These are phyloP conservation scores for Garra rufa DNA, from an alignment of 2,113 vertebrate genomes.

Conservation along the genomic window DNA sequence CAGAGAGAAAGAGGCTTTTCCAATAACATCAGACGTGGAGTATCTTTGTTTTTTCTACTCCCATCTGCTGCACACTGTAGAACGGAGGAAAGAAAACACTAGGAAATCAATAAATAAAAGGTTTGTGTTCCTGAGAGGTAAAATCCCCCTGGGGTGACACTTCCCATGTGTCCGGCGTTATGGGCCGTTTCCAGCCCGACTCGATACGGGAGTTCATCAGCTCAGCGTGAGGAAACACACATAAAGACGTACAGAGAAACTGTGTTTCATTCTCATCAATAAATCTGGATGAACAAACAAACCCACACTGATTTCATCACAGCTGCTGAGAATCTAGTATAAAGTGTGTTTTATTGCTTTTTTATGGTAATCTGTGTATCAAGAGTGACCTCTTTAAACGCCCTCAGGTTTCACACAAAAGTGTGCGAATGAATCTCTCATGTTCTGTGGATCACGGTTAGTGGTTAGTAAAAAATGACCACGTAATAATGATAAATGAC, in stretches of 20 bases:
- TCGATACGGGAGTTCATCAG: constrained; percentile 49
- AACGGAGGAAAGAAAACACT: constrained; percentile 28
- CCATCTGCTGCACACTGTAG: neutral
- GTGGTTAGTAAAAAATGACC: neutral
- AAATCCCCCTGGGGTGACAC: neutral
- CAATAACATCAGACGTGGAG: neutral
- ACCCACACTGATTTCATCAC: neutral
- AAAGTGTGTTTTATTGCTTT: constrained; percentile 13
- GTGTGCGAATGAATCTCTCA: neutral
- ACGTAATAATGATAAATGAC: neutral
- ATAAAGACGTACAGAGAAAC: neutral
- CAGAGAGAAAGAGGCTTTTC: neutral
- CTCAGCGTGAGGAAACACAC: constrained; percentile 42
- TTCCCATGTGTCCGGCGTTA: constrained; percentile 37
- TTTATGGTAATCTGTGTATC: constrained; percentile 19
- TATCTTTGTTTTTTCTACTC: neutral
- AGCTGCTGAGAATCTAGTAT: neutral
- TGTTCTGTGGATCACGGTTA: neutral
- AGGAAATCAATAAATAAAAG: constrained; percentile 42
- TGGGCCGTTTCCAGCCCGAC: constrained; percentile 37
- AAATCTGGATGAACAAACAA: constrained; percentile 2
- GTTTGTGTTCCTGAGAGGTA: constrained; percentile 38
- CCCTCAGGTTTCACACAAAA: neutral
- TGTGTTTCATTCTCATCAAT: neutral
- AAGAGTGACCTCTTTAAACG: neutral